Base-by-base conservation (phyloP, 2,888 invertebrate species). In the Charanyca ferruginea region DNA sequence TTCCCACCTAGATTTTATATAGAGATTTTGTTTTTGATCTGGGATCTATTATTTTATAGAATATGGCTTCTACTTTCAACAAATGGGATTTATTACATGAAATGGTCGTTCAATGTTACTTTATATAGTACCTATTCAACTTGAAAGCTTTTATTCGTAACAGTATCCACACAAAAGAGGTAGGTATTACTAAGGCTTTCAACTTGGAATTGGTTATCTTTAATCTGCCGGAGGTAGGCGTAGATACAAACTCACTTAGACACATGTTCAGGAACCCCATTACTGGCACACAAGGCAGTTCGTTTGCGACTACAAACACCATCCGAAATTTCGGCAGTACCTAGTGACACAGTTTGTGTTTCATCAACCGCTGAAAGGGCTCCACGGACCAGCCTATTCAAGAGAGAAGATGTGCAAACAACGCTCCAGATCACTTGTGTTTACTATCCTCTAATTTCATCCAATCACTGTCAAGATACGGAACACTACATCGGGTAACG, bases 301-400 rank as follows among this genome's bases (percentile, higher is more conserved):
- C 89, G 88, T 90, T 91, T 89, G 89, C 80, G 80, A 87, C 84
- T 85, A 89, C 90, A 92, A 92, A 93, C 91, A 91, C 76, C 80
- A 85, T 75, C 84, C 78, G 81, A 90, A 94, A 92, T 93, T 94
- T 94, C 85, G 92, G 92, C 88, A 87, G 87, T 87, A 81, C 86
- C 90, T 79, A 85, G 87, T 93, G 94, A 92, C 94, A 93, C 87
- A 94, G 94, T 94, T 94, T 94, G 92, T 93, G 89, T 94, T 94
- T 90, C 94, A 94, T 95, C 93, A 91, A 89, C 88, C 83, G 79
- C 85, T 92, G 91, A 93, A 93, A 91, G 90, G 87, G 85, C 81
- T 76, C 72, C 76, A 83, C 78, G 79, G 81, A 80, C 82, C 79
- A 73, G 80, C 78, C 88, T 86, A 91, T 91, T 91, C 89, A 91